Conservation (phyloP, 2,888 invertebrate genomes). For the Nasonovia ribisnigri region DNA sequence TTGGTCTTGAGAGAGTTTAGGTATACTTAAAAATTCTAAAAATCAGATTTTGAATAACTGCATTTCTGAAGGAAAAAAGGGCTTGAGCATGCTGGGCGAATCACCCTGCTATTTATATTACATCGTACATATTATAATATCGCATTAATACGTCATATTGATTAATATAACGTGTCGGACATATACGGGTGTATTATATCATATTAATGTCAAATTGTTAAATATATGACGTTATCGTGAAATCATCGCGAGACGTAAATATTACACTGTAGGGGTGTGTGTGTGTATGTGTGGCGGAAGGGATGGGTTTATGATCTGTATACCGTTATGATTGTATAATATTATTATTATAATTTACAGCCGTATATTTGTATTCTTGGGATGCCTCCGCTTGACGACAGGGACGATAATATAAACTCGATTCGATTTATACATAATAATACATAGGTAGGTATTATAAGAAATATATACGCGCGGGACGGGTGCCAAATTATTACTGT, state of each 20-base stretch:
- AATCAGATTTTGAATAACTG: too few species aligned
- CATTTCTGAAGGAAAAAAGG: too few species aligned
- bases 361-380: too few species aligned
- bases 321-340: constrained; percentile 1
- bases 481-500: background rate
- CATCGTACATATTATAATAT: background rate
- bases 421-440: too few species aligned
- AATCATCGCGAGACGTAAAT: background rate
- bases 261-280: background rate
- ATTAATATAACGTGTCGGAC: background rate
- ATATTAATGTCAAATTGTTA: too few species aligned
- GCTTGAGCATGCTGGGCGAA: too few species aligned
- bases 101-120: too few species aligned
- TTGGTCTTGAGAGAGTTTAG: too few species aligned
- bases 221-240: background rate
- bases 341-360: constrained; percentile 1
- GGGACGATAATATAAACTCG: background rate
- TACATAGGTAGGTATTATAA: too few species aligned
- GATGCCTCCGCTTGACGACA: background rate
- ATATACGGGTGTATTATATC: background rate
- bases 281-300: too few species aligned
- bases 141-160: background rate
- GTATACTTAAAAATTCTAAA: too few species aligned
- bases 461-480: background rate
- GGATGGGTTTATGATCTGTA: too few species aligned